phyloP scores from a whole-genome alignment of 2,797 vertebrate genomes.

The Ctenochaetus hawaiiensis region DNA sequence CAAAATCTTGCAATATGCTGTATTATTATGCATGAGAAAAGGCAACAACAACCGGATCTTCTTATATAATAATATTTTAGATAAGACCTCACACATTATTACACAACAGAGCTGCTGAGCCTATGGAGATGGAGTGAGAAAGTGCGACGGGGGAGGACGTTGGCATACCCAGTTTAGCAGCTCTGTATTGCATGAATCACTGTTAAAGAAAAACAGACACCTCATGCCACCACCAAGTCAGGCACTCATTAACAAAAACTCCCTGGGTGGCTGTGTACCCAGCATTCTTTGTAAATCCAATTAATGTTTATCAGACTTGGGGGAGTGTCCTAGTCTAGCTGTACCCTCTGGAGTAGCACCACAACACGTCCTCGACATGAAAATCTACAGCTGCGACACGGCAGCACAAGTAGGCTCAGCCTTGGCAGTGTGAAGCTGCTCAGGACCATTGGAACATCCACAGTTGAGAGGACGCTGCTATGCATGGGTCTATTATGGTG shows the following conservation, averaged over 20 bases:
- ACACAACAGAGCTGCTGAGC: constrained; percentile 68
- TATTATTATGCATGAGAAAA: constrained; percentile 7
- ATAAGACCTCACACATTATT: constrained; percentile 69
- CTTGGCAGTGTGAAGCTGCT: not conserved
- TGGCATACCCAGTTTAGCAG: constrained; percentile 61
- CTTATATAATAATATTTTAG: constrained; percentile 70
- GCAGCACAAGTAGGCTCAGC: constrained; percentile 3
- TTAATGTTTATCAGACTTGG: constrained; percentile 73
- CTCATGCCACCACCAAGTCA: constrained; percentile 61
- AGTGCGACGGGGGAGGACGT: constrained; percentile 68
- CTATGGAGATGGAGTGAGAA: constrained; percentile 59
- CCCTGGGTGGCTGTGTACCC: constrained; percentile 75
- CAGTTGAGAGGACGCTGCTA: constrained; percentile 33
- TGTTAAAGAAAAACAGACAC: constrained; percentile 69
- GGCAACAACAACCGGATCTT: constrained; percentile 26
- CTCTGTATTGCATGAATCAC: constrained; percentile 70
- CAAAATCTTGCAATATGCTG: not conserved
- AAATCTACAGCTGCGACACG: constrained; percentile 18
- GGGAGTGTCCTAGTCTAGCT: constrained; percentile 56
- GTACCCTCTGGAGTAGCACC: constrained; percentile 27
- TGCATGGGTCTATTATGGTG: constrained; percentile 23
- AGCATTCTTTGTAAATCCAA: constrained; percentile 74
- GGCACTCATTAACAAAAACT: constrained; percentile 80
- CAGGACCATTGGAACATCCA: constrained; percentile 48
- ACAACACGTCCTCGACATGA: constrained; percentile 10